phyloP scores from a whole-genome alignment of 2,888 invertebrate species.

The Cacoxenus indagator region DNA sequence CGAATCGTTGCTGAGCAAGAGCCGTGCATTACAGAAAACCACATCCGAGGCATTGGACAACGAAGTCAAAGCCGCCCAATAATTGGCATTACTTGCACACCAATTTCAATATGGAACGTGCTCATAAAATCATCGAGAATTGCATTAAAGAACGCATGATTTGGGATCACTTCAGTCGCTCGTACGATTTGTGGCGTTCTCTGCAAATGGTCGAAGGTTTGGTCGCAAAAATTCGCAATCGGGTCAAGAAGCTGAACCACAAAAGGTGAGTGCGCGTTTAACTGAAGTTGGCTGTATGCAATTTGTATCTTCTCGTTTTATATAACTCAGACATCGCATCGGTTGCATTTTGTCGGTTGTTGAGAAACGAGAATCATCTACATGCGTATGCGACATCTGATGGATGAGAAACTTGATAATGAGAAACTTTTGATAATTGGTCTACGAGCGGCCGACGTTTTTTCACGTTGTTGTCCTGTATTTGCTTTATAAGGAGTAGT shows the following conservation, averaged over 20 bases:
- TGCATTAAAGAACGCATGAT: conserved; percentile 67
- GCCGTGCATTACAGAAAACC: conserved; percentile 51
- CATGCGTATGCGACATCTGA: conserved; percentile 66
- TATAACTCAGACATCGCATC: conserved; percentile 64
- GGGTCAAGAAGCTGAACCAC: conserved; percentile 65
- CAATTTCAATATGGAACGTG: conserved; percentile 69
- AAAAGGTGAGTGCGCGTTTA: conserved; percentile 52
- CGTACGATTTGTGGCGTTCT: conserved; percentile 70
- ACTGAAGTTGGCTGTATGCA: neutral
- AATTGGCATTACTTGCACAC: conserved; percentile 66
- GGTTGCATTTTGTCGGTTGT: conserved; percentile 68
- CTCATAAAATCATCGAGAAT: conserved; percentile 65
- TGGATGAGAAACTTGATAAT: conserved; percentile 68
- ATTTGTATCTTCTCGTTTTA: neutral
- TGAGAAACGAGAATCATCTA: conserved; percentile 68
- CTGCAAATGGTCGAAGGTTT: conserved; percentile 65
- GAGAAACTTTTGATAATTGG: conserved; percentile 65
- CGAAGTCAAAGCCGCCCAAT: conserved; percentile 51
- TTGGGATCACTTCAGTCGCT: conserved; percentile 69
- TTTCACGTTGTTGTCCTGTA: conserved; percentile 67
- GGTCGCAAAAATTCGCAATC: conserved; percentile 65
- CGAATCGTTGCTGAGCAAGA: conserved; percentile 63
- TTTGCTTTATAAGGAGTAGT: conserved; percentile 66
- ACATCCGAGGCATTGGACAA: conserved; percentile 39
- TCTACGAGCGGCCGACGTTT: conserved; percentile 67